phyloP scores from a whole-genome alignment of 2,888 invertebrate species.

The Chorisops tibialis region DNA sequence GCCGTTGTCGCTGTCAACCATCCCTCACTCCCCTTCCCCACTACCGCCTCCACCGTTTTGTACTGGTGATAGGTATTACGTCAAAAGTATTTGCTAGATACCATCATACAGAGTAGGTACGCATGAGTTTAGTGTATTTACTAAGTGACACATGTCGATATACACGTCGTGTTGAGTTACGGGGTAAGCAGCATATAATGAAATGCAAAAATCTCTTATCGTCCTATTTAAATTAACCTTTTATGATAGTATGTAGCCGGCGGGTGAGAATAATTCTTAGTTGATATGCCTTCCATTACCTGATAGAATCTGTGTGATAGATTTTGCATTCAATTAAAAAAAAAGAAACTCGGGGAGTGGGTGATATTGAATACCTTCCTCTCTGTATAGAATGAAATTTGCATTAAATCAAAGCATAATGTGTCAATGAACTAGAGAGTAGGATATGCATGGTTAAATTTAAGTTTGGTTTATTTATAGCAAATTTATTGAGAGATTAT shows the following conservation, averaged over 20 bases:
- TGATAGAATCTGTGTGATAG: too few relatives aligned
- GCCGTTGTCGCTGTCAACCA: neutral
- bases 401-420: too few relatives aligned
- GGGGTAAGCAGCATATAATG: neutral
- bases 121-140: slow-evolving; percentile 6
- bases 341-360: too few relatives aligned
- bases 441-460: too few relatives aligned
- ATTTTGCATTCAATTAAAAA: too few relatives aligned
- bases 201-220: slow-evolving; percentile 11
- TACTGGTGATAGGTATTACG: slow-evolving; percentile 6
- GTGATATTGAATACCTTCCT: too few relatives aligned
- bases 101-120: slow-evolving; percentile 3
- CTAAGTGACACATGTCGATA: slow-evolving; percentile 9
- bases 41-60: neutral
- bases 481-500: too few relatives aligned
- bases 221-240: slow-evolving; percentile 4
- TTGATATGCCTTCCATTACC: too few relatives aligned
- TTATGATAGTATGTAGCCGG: neutral
- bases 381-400: too few relatives aligned
- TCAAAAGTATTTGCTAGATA: slow-evolving; percentile 15
- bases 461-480: too few relatives aligned
- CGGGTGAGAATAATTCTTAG: too few relatives aligned
- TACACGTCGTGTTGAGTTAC: neutral
- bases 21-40: neutral
- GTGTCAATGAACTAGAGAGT: too few relatives aligned